Percentiles rank a stretch among this genome's conserved stretches.
These are phyloP conservation scores for Syngnathus rostellatus DNA, from an alignment of 2,797 vertebrate species.

Conservation along the genomic window DNA sequence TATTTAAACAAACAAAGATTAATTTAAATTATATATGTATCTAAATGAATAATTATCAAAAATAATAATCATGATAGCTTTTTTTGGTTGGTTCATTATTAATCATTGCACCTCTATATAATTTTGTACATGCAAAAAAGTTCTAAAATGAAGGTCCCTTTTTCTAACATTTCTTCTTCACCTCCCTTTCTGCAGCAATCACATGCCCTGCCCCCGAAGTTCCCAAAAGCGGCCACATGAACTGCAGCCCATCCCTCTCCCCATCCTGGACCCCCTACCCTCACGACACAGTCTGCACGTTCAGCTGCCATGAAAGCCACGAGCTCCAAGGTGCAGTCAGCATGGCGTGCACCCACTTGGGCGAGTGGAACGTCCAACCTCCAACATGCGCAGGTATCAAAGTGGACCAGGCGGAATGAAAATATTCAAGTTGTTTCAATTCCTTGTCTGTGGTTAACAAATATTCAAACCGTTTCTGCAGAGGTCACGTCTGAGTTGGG, in stretches of 20 bases:
- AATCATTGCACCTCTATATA: too few relatives aligned
- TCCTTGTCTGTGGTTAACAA: background rate
- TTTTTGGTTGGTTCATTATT: too few relatives aligned
- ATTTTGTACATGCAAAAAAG: background rate
- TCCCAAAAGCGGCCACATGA: conserved; percentile 25
- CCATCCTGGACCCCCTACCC: background rate
- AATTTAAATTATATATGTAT: too few relatives aligned
- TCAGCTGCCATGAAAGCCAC: conserved; percentile 44
- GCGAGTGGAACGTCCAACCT: conserved; percentile 35
- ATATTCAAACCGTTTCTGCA: conserved; percentile 19
- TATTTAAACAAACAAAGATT: too few relatives aligned
- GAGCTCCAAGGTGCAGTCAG: conserved; percentile 37
- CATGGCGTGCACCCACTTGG: conserved; percentile 31
- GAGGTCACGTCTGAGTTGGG: conserved; percentile 11
- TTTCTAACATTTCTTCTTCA: background rate
- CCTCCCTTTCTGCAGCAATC: conserved; percentile 20
- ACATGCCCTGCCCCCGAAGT: conserved; percentile 30
- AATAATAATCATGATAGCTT: too few relatives aligned
- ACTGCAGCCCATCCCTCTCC: conserved; percentile 21
- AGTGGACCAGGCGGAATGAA: conserved; percentile 56
- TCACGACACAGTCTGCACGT: conserved; percentile 29
- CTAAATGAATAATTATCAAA: too few relatives aligned
- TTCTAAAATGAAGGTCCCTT: background rate
- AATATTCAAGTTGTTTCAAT: background rate
- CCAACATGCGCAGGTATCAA: conserved; percentile 53